Percentiles rank a stretch among this genome's conserved stretches.
phyloP scores from a whole-genome alignment of 2,113 vertebrate species.

The Macaca mulatta region DNA sequence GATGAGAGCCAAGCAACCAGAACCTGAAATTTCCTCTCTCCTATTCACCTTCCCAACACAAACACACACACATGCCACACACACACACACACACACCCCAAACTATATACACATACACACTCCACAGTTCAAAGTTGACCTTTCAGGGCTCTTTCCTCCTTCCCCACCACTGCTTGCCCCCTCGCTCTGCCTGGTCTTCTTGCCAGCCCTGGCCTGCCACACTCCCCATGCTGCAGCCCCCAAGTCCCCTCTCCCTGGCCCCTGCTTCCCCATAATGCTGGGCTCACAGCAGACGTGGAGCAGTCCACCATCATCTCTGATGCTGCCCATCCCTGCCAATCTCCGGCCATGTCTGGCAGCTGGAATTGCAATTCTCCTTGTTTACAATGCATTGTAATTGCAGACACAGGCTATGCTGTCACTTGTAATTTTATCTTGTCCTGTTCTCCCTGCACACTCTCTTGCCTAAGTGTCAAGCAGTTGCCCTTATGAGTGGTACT shows the following conservation, averaged over 20 bases:
- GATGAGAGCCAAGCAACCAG: background rate
- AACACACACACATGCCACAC: rapidly evolving
- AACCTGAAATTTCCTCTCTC: background rate
- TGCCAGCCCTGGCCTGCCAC: background rate
- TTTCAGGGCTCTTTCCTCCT: background rate
- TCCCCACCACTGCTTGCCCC: background rate
- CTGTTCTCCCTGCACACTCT: constrained; percentile 52
- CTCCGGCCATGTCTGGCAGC: constrained; percentile 67
- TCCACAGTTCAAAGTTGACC: background rate
- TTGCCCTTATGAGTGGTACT: constrained; percentile 63
- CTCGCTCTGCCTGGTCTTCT: background rate
- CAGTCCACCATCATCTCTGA: background rate
- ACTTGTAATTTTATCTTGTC: constrained; percentile 83
- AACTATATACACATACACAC: rapidly evolving
- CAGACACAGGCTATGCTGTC: constrained; percentile 77
- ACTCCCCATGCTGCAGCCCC: too few species aligned
- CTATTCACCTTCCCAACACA: background rate
- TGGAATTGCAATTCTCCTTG: constrained; percentile 70
- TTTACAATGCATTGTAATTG: constrained; percentile 84
- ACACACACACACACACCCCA: background rate
- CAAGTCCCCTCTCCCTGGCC: background rate
- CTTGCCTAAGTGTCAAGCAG: constrained; percentile 76
- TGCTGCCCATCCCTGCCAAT: constrained; percentile 54
- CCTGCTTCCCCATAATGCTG: background rate
- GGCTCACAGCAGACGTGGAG: background rate